phyloP scores from a whole-genome alignment of 2,113 vertebrate species.

The Clarias batrachus region DNA sequence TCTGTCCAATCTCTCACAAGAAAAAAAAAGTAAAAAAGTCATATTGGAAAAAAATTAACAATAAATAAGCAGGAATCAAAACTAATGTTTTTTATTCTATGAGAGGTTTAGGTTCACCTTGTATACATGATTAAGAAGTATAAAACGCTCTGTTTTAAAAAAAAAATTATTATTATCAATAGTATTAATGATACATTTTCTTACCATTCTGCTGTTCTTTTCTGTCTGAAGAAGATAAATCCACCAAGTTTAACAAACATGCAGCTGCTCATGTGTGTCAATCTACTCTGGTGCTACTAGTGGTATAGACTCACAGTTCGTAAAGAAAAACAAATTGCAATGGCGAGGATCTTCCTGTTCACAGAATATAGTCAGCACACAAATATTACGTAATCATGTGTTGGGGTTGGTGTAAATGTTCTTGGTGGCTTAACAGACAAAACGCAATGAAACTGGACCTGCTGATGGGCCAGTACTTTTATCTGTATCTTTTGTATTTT shows the following conservation, averaged over 20 bases:
- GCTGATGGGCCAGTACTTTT: background rate
- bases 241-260: background rate
- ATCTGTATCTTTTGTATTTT: background rate
- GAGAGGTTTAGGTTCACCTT: background rate
- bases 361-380: background rate
- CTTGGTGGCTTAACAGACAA: background rate
- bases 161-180: background rate
- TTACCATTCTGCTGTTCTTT: slow-evolving; percentile 6
- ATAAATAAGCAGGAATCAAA: background rate
- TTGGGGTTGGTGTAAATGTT: background rate
- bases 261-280: background rate
- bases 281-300: background rate
- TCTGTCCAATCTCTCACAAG: background rate
- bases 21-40: background rate
- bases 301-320: background rate
- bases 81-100: background rate
- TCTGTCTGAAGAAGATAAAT: background rate
- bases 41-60: background rate
- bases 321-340: background rate
- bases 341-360: slow-evolving; percentile 16
- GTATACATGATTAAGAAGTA: too few species aligned
- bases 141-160: background rate
- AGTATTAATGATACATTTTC: background rate
- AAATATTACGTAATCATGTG: background rate
- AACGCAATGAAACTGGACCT: background rate